Conservation (phyloP, 2,797 vertebrate species). For the Falco concolor region DNA sequence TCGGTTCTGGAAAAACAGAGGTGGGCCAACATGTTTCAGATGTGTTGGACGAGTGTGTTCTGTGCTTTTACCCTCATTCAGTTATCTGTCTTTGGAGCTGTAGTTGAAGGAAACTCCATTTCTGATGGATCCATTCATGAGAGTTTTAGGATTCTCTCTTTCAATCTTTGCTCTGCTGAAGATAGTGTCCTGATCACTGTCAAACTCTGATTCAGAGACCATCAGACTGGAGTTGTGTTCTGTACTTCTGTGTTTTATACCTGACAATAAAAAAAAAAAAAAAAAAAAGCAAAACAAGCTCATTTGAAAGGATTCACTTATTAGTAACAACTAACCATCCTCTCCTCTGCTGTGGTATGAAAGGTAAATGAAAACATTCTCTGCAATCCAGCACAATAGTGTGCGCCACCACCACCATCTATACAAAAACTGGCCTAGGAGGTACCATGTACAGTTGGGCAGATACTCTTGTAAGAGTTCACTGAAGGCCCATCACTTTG, state of each 20-base stretch:
- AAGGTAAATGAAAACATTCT: background rate
- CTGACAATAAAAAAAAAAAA: slow-evolving; percentile 54
- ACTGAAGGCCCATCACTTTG: background rate
- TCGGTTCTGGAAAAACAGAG: background rate
- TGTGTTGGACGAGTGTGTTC: background rate
- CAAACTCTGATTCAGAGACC: slow-evolving; percentile 92
- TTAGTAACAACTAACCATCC: background rate
- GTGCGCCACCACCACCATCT: background rate
- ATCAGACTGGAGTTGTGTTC: slow-evolving; percentile 93
- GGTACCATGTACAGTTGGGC: background rate
- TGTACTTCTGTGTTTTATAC: slow-evolving; percentile 89
- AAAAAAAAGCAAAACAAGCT: background rate
- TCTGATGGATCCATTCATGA: slow-evolving; percentile 69
- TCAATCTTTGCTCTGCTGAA: slow-evolving; percentile 80
- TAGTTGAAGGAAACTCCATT: slow-evolving; percentile 80
- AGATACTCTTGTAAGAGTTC: background rate
- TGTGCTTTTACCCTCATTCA: background rate
- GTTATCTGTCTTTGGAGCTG: slow-evolving; percentile 76
- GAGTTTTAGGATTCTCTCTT: slow-evolving; percentile 71
- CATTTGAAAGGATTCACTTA: background rate
- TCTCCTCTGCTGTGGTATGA: background rate
- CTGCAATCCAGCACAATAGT: background rate
- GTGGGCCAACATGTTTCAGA: background rate
- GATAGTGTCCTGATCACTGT: slow-evolving; percentile 89
- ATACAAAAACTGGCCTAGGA: background rate